Evolutionary conservation across 1,140 invertebrate genomes (phyloP).

Genomic region (Pectinophora gossypiella): DNA sequence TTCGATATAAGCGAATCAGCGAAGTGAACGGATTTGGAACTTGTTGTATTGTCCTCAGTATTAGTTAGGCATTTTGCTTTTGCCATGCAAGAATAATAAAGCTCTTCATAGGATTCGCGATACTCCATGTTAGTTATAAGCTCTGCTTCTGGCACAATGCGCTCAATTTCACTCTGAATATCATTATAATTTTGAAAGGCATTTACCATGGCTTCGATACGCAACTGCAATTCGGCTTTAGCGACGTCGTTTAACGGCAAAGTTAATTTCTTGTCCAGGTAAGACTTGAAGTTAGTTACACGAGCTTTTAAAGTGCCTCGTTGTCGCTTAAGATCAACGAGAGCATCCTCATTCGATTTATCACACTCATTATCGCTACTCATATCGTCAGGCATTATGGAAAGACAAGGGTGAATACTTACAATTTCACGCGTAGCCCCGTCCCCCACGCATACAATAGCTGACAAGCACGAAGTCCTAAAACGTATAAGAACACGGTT

Average conservation of each 20-base stretch:
- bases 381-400: too few relatives aligned
- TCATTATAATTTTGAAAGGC: neutral
- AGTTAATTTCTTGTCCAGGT: neutral
- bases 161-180: neutral
- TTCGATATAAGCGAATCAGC: neutral
- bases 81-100: neutral
- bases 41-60: too few relatives aligned
- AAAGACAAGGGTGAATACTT: too few relatives aligned
- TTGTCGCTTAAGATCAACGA: too few relatives aligned
- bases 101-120: neutral
- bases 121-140: neutral
- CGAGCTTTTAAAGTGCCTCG: neutral
- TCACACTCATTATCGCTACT: too few relatives aligned
- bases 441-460: too few relatives aligned
- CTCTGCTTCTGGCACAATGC: neutral
- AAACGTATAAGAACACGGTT: too few relatives aligned
- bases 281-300: neutral
- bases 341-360: too few relatives aligned
- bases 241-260: neutral
- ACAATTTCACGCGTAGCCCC: too few relatives aligned
- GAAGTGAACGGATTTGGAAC: too few relatives aligned
- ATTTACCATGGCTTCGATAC: neutral
- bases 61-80: neutral
- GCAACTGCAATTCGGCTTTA: neutral
- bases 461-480: too few relatives aligned